Evolutionary conservation across 1,140 invertebrate species (phyloP).

Genomic region (Campodea augens): DNA sequence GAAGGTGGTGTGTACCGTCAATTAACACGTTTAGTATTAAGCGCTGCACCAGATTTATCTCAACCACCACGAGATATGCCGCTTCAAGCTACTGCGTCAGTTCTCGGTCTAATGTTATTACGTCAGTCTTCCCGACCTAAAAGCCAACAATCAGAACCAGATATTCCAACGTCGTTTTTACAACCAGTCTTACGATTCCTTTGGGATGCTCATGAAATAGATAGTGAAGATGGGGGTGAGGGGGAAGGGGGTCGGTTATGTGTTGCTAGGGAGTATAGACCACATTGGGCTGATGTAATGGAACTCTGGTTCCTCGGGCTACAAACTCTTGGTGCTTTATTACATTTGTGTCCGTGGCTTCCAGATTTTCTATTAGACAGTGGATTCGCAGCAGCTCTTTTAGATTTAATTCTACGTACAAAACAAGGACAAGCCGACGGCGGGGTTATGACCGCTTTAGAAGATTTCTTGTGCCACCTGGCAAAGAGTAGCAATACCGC

Average conservation of each 20-base stretch:
- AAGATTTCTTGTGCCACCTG: conserved; percentile 67
- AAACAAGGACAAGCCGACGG: conserved; percentile 56
- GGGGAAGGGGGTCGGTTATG: conserved; percentile 44
- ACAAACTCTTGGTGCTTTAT: conserved; percentile 66
- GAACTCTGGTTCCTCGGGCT: conserved; percentile 86
- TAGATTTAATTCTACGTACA: conserved; percentile 56
- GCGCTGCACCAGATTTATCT: conserved; percentile 64
- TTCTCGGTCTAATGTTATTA: conserved; percentile 59
- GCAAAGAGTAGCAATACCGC: conserved; percentile 59
- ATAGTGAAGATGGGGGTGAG: conserved; percentile 52
- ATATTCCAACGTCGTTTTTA: conserved; percentile 26
- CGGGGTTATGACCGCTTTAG: conserved; percentile 70
- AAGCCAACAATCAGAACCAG: conserved; percentile 39
- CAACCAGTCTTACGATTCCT: conserved; percentile 70
- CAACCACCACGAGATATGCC: conserved; percentile 64
- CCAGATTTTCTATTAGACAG: conserved; percentile 77
- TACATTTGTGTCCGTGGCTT: conserved; percentile 65
- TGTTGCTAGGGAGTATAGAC: conserved; percentile 65
- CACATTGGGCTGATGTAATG: conserved; percentile 67
- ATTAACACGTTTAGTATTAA: conserved; percentile 67
- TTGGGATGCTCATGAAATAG: conserved; percentile 78
- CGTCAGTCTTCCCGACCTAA: no score
- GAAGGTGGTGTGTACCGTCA: conserved; percentile 51
- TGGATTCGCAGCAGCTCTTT: conserved; percentile 75
- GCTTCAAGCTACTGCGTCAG: conserved; percentile 60